Evolutionary conservation across 2,113 vertebrate genomes (phyloP).

Genomic region (Zosterops pallidus): DNA sequence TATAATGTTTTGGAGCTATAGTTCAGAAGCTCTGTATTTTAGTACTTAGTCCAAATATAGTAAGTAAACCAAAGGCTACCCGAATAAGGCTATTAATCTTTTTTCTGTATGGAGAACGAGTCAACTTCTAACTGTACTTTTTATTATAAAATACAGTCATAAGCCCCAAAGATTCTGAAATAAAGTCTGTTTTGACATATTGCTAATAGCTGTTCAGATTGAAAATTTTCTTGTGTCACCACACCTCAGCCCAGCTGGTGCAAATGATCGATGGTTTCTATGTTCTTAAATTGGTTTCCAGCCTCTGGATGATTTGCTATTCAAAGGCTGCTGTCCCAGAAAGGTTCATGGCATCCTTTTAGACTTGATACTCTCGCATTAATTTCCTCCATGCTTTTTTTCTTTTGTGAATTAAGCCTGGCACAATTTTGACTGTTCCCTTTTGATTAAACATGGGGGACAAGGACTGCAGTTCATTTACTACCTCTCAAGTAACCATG

Average conservation of each 20-base stretch:
- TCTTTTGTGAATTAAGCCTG: constrained; percentile 44
- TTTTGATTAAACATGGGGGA: constrained; percentile 51
- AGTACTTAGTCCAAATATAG: constrained; percentile 19
- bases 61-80: not conserved
- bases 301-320: not conserved
- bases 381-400: constrained; percentile 39
- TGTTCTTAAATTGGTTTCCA: constrained; percentile 43
- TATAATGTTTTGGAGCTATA: not conserved
- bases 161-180: constrained; percentile 29
- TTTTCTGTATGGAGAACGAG: constrained; percentile 17
- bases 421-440: constrained; percentile 14
- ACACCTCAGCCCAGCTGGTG: not conserved
- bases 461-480: constrained; percentile 62
- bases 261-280: not conserved
- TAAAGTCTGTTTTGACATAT: not conserved
- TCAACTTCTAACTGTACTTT: constrained; percentile 25
- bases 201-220: not conserved
- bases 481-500: constrained; percentile 47
- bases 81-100: not conserved
- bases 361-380: not conserved
- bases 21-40: constrained; percentile 2
- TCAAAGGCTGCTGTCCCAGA: not conserved
- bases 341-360: not conserved
- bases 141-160: not conserved
- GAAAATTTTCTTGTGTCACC: not conserved